Conservation (phyloP, 2,113 vertebrate genomes). For the Calidris pygmaea region DNA sequence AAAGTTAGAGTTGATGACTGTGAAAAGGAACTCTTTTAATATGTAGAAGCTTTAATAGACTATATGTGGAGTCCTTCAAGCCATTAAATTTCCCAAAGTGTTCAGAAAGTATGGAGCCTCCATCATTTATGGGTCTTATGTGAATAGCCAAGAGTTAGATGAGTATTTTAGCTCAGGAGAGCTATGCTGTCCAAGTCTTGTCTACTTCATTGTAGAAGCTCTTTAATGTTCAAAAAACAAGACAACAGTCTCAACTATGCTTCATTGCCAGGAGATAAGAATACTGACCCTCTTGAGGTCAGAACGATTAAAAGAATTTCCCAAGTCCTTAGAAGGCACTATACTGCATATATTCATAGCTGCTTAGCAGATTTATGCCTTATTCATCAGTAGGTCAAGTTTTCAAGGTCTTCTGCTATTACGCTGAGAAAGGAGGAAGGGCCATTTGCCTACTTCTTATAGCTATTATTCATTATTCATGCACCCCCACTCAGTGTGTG, state of each 20-base stretch:
- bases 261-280: slow-evolving; percentile 60
- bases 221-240: slow-evolving; percentile 17
- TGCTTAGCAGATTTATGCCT: slow-evolving; percentile 55
- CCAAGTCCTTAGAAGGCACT: slow-evolving; percentile 59
- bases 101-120: neutral
- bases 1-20: neutral
- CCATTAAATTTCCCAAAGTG: neutral
- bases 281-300: slow-evolving; percentile 59
- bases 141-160: neutral
- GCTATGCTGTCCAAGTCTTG: neutral
- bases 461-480: neutral
- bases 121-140: neutral
- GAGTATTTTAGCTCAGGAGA: slow-evolving; percentile 1
- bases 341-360: slow-evolving; percentile 49
- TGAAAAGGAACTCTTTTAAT: neutral
- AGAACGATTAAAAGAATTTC: slow-evolving; percentile 71
- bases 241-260: slow-evolving; percentile 6
- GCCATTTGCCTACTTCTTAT: neutral
- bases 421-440: neutral
- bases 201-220: neutral
- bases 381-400: slow-evolving; percentile 34
- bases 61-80: neutral
- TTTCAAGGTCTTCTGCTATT: slow-evolving; percentile 33
- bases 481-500: neutral
- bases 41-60: neutral